phyloP scores from a whole-genome alignment of 2,888 invertebrate species.

The Drosophila falleni region DNA sequence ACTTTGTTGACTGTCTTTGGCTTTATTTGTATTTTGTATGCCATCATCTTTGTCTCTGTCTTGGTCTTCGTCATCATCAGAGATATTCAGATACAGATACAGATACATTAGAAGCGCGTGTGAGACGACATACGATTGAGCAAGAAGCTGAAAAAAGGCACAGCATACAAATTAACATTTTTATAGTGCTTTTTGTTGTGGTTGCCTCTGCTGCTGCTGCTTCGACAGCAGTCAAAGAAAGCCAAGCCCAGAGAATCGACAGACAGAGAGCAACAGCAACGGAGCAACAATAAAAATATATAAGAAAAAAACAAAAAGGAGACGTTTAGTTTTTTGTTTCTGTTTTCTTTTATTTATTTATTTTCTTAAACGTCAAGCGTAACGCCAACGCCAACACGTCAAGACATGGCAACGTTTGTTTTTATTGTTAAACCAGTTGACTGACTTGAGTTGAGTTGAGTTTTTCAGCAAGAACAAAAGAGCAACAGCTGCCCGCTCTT shows the following conservation, averaged over 20 bases:
- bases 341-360: slow-evolving; percentile 30
- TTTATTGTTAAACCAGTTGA: slow-evolving; percentile 69
- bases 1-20: slow-evolving; percentile 54
- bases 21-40: slow-evolving; percentile 43
- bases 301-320: slow-evolving; percentile 35
- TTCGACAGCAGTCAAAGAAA: slow-evolving; percentile 63
- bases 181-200: slow-evolving; percentile 53
- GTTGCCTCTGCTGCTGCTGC: slow-evolving; percentile 14
- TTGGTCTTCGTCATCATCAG: slow-evolving; percentile 30
- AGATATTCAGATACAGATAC: slow-evolving; percentile 38
- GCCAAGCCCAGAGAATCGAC: slow-evolving; percentile 72
- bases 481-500: slow-evolving; percentile 49
- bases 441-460: slow-evolving; percentile 42
- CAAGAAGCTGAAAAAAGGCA: slow-evolving; percentile 61
- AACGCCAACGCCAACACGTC: slow-evolving; percentile 69
- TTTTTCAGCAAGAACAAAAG: slow-evolving; percentile 60
- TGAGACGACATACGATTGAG: slow-evolving; percentile 57
- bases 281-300: slow-evolving; percentile 13
- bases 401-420: slow-evolving; percentile 47
- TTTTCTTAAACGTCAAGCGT: slow-evolving; percentile 61
- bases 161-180: slow-evolving; percentile 68
- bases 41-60: slow-evolving; percentile 53
- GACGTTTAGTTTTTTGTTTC: slow-evolving; percentile 45
- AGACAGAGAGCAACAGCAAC: slow-evolving; percentile 44
- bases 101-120: slow-evolving; percentile 71